Conservation (phyloP, 2,888 invertebrate genomes). For the Piscicola geometra region DNA sequence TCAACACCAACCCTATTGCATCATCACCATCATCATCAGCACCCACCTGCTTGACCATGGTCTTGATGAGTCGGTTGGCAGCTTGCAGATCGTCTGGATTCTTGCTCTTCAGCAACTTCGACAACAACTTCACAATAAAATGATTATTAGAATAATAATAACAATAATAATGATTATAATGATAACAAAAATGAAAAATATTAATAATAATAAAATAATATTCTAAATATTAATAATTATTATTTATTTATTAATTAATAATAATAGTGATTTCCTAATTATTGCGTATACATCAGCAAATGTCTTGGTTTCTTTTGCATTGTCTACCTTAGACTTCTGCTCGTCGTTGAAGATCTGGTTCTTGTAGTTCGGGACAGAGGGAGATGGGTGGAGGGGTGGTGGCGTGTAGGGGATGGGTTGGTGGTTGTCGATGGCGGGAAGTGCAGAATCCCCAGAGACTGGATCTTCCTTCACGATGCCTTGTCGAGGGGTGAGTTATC, state of each 20-base stretch:
- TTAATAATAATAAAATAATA: neutral
- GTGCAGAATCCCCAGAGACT: neutral
- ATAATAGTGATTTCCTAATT: neutral
- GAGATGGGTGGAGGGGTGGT: slow-evolving; percentile 52
- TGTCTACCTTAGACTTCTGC: slow-evolving; percentile 71
- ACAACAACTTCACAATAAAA: slow-evolving; percentile 63
- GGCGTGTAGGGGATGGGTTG: slow-evolving; percentile 25
- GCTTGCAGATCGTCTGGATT: slow-evolving; percentile 89
- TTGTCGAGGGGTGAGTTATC: no score
- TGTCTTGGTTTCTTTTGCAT: no score
- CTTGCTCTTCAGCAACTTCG: slow-evolving; percentile 82
- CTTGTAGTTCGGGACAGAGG: slow-evolving; percentile 54
- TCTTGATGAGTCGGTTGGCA: slow-evolving; percentile 90
- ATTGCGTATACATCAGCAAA: slow-evolving; percentile 9
- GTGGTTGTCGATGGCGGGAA: neutral
- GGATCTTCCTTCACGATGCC: slow-evolving; percentile 65
- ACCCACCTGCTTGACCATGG: slow-evolving; percentile 79
- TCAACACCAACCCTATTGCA: no score
- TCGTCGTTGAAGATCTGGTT: slow-evolving; percentile 71
- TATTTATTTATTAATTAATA: neutral
- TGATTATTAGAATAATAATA: no score
- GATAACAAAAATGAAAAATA: neutral
- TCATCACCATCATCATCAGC: no score
- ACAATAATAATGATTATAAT: no score
- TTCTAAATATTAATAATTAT: neutral